Evolutionary conservation across 2,797 vertebrate genomes (phyloP).

Genomic region (Xenopus petersii): DNA sequence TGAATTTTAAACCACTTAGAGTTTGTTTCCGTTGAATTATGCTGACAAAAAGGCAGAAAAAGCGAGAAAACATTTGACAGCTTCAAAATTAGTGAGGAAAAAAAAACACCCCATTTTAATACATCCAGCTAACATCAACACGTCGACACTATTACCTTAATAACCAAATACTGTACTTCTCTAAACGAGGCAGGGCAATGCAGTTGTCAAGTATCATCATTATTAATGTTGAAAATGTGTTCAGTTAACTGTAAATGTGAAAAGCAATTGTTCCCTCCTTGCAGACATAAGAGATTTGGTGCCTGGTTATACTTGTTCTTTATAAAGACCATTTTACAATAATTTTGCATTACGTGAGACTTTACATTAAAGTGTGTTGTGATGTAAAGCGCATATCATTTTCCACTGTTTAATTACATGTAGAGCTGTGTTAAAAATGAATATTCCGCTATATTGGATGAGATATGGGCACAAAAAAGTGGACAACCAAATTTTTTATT

Average conservation of each 20-base stretch:
- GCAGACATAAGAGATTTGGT: neutral
- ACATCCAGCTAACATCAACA: slow-evolving; percentile 6
- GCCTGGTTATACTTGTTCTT: slow-evolving; percentile 1
- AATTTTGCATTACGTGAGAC: neutral
- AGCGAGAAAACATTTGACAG: neutral
- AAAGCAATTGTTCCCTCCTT: slow-evolving; percentile 1
- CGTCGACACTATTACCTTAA: slow-evolving; percentile 22
- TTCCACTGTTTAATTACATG: neutral
- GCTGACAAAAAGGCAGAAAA: neutral
- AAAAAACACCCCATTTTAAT: neutral
- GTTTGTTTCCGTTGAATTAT: slow-evolving; percentile 5
- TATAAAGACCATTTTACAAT: neutral
- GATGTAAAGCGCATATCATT: neutral
- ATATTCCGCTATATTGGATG: neutral
- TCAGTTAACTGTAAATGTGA: slow-evolving; percentile 19
- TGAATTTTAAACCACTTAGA: neutral
- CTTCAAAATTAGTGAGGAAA: neutral
- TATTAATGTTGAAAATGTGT: slow-evolving; percentile 19
- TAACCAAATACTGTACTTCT: slow-evolving; percentile 16
- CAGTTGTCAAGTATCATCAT: slow-evolving; percentile 20
- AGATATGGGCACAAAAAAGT: neutral
- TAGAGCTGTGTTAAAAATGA: neutral
- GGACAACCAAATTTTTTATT: no score
- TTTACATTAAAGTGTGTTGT: neutral
- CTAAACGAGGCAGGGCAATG: slow-evolving; percentile 12